Percentiles rank a stretch among this genome's conserved stretches.
Conservation (phyloP, 2,113 vertebrate genomes). For the Natator depressus region DNA sequence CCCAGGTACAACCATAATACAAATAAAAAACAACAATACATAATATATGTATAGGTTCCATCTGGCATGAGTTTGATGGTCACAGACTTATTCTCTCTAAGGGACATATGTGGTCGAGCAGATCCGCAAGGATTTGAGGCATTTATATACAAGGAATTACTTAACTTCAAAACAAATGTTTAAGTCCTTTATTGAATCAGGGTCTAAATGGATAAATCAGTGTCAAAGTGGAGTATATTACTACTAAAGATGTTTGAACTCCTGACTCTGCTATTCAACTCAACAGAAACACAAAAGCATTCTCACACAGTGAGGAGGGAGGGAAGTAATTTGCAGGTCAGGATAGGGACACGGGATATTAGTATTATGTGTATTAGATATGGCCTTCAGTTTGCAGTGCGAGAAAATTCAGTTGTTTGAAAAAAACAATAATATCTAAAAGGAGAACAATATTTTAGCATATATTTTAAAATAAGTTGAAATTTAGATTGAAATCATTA, state of each 20-base stretch:
- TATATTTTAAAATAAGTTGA: background rate
- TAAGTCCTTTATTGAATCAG: background rate
- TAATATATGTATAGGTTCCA: background rate
- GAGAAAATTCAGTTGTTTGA: background rate
- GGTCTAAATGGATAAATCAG: background rate
- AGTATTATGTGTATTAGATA: background rate
- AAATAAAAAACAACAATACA: background rate
- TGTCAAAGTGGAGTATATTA: background rate
- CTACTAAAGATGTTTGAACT: background rate
- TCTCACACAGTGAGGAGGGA: no score
- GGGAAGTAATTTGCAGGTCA: background rate
- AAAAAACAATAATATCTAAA: background rate
- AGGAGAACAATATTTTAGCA: background rate
- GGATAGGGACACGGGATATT: background rate
- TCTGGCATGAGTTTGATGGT: background rate
- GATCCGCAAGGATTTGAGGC: background rate
- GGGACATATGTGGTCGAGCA: background rate
- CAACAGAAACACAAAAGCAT: background rate
- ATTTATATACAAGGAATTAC: background rate
- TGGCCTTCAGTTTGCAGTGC: background rate
- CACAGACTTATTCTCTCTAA: background rate
- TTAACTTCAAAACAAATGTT: background rate
- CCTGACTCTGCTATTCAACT: no score
- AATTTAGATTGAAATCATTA: background rate
- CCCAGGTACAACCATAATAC: background rate